Conservation (phyloP, 2,888 invertebrate genomes). For the Drosophila buzzatii region DNA sequence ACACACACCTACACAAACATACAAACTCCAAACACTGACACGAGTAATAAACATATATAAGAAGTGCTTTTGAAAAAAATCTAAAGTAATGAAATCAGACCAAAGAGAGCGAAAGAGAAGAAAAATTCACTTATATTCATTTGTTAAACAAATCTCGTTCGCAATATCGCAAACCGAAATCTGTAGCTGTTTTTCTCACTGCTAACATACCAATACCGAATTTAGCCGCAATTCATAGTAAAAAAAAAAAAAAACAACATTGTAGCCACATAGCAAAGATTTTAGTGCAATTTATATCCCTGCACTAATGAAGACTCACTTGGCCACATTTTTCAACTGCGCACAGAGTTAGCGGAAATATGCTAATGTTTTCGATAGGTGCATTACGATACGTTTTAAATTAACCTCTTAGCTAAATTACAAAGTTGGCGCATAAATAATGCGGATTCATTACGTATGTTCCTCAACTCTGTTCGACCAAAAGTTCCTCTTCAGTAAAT, state of each 20-base stretch:
- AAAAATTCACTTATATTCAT: constrained; percentile 64
- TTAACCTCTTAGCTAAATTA: constrained; percentile 11
- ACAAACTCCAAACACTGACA: constrained; percentile 34
- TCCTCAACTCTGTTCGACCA: constrained; percentile 25
- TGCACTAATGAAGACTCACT: constrained; percentile 31
- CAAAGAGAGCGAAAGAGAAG: constrained; percentile 79
- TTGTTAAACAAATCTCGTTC: constrained; percentile 64
- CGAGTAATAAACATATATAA: constrained; percentile 41
- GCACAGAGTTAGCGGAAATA: constrained; percentile 45
- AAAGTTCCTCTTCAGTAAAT: constrained; percentile 13
- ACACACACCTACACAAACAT: constrained; percentile 22
- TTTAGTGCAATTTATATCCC: constrained; percentile 38
- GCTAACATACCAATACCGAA: constrained; percentile 31
- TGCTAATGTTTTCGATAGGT: constrained; percentile 38
- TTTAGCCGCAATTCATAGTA: constrained; percentile 64
- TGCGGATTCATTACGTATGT: constrained; percentile 40
- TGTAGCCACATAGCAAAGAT: constrained; percentile 36
- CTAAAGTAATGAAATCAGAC: constrained; percentile 41
- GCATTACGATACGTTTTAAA: constrained; percentile 9
- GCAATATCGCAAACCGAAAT: constrained; percentile 58
- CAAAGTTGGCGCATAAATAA: constrained; percentile 6
- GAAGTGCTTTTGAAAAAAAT: constrained; percentile 44
- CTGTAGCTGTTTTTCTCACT: constrained; percentile 53
- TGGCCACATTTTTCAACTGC: background rate
- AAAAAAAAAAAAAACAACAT: constrained; percentile 33